Base-by-base conservation (phyloP, 1,140 invertebrate species). In the Gonioctena quinquepunctata region DNA sequence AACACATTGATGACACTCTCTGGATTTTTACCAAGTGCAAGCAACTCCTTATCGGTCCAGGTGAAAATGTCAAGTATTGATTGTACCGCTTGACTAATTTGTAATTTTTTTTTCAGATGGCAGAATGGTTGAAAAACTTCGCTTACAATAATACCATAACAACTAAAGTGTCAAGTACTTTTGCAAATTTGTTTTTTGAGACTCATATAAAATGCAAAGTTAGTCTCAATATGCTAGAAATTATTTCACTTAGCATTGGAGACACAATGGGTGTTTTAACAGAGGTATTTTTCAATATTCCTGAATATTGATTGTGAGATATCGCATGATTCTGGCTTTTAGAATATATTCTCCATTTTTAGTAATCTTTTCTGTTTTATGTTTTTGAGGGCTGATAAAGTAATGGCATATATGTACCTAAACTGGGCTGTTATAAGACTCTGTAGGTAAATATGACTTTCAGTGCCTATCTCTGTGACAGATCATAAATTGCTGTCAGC, bases 51-150 rank as follows among this genome's bases (percentile, higher is more conserved):
- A 52, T 72, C 72, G 13, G 27, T 70, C 56, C 70, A 77, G 73
- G 76, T 79, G 68, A 26, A 63, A 42, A 49, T 25, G 5, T 62
- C 11, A 6, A n/a, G n/a, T n/a, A 63, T 27, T n/a, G 6, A 60
- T 25, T 16, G 28, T 66, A 28, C 26, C 3, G 23, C 4, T 54
- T 54, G 7, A 6, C 6, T 6, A 50, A 63, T 13, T 27, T 25
- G 23, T 33, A 54, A 21, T 68, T 49, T 8, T n/a, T 49, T 52
- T 67, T 54, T 65, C 61, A 86, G 86, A 57, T 83, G 7, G 76
- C 85, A 19, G 71, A 85, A 4, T 85, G 83, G 82, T 67, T 86
- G 3, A 82, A 82, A 59, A 67, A 81, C 50, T 76, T 84, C 49
- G 74, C 81, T 3, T 71, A 81, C 67, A 67, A 77, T 4, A 78